Evolutionary conservation across 23 tunicate species (phyloP), one percentile per base, ranked within the genome.

Genomic region (Diplosoma virens): DNA sequence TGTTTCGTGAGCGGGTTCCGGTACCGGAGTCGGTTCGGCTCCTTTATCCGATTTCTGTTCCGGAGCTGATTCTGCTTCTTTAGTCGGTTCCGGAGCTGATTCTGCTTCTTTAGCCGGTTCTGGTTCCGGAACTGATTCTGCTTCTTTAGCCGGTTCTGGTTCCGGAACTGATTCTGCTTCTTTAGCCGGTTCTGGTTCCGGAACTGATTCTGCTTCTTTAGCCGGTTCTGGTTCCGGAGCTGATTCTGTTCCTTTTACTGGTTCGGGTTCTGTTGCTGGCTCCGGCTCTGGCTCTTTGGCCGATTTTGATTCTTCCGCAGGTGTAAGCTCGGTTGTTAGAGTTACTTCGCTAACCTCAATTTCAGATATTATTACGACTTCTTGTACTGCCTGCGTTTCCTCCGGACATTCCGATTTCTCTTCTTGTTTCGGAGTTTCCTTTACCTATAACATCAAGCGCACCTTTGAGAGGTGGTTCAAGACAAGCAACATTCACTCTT

Each of bases 51-150:
- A n/a, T n/a, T 9, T 7, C 9, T 41, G 14, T 41, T 41, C 50
- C 9, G 50, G 11, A 41, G 50, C 50, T 9, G 50, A 14, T 14
- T 41, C 50, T 41, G 17, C 63, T 56, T 11, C 24, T 29, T 61
- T 35, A 5, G 34, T 27, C 28, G 35, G 28, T 61, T 61, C 69
- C 9, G 34, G 3, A 27, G 35, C 69, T 5, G 69, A 22, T 61
- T 27, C 9, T n/a, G n/a, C n/a, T n/a, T n/a, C n/a, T n/a, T n/a
- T n/a, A n/a, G n/a, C n/a, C n/a, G n/a, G n/a, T 61, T 61, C 69
- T 26, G 34, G 69, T 61, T 61, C 69, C 35, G 17, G 69, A 26
- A 35, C 35, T 27, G 69, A 2, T 61, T 61, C 61, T 17, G 61
- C 23, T 11, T 4, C 61, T 17, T 20, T 6, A 14, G 17, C 63